These are phyloP conservation scores for Percina caprodes DNA, from an alignment of 2,113 vertebrate genomes.

Conservation along the genomic window DNA sequence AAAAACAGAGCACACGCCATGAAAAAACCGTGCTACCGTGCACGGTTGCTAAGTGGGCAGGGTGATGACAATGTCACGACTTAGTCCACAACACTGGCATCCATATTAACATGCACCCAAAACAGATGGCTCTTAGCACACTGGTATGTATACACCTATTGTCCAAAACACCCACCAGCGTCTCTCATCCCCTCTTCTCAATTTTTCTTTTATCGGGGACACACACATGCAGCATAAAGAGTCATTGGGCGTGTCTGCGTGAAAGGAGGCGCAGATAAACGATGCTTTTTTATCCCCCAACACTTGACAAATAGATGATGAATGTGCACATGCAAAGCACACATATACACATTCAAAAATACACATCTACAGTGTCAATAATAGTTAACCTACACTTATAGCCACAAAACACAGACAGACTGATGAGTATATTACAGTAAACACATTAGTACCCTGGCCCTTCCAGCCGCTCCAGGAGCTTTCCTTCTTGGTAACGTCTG, in stretches of 20 bases:
- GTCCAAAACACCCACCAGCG: constrained; percentile 36
- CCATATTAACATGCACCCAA: constrained; percentile 46
- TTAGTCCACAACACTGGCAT: constrained; percentile 37
- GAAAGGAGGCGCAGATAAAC: constrained; percentile 41
- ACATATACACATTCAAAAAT: constrained; percentile 47
- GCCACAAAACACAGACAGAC: constrained; percentile 38
- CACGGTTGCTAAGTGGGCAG: constrained; percentile 39
- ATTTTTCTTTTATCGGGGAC: background rate
- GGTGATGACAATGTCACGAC: constrained; percentile 63
- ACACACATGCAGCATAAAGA: constrained; percentile 43
- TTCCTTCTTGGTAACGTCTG: constrained; percentile 95
- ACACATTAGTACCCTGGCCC: constrained; percentile 91
- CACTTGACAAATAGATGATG: constrained; percentile 16
- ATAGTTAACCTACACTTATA: constrained; percentile 49
- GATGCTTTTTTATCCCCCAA: constrained; percentile 7
- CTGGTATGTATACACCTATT: constrained; percentile 33
- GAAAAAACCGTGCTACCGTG: constrained; percentile 43
- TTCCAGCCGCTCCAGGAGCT: constrained; percentile 97
- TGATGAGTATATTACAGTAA: constrained; percentile 55
- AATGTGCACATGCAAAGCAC: constrained; percentile 48
- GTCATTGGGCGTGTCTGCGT: constrained; percentile 65
- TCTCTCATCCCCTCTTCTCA: constrained; percentile 27
- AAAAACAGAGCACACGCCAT: constrained; percentile 61
- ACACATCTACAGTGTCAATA: background rate
- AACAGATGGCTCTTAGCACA: constrained; percentile 58